Evolutionary conservation across 2,797 vertebrate species (phyloP), one percentile per base, ranked within the genome.

Genomic region (Cirrhinus molitorella): DNA sequence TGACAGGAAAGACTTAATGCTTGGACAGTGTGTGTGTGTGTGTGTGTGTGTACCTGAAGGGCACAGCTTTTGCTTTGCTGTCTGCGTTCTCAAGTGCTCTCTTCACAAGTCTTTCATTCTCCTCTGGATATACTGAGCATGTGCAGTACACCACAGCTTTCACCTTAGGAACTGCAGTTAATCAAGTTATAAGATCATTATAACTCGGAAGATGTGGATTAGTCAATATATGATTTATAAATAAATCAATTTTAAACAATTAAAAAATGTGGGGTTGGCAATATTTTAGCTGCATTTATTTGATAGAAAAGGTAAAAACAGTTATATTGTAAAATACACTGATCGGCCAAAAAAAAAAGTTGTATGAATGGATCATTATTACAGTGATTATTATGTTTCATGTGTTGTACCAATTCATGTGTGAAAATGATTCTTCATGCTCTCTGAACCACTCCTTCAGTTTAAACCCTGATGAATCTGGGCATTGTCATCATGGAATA

Each of bases 61-160:
- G 95, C 23, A 91, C 92, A 72, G 90, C 88, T 94, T 96, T 97
- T 80, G 85, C 59, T 85, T 92, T 93, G 81, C 89, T 91, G 63
- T 89, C 90, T 89, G 90, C 91, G 86, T 91, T 95, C 76, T 93
- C 93, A 83, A 98, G 91, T 53, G 95, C 96, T 91, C 94, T 94
- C 78, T 93, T 93, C 88, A 99, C 94, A 80, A 99, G 94, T 79
- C 87, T 88, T 92, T 99, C 97, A 17, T 99, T 99, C 93, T 99
- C 97, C 90, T 99, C 95, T 1, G 93, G 90, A 88, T 95, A 96
- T 86, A 96, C 77, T 1, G 97, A 99, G 88, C 96, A 97, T 28
- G 97, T 99, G 91, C 96, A 96, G 91, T 99, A 99, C 86, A 99
- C 93, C 91, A 98, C 91, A 2, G 94, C 94, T 92, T 96, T 95